phyloP scores from a whole-genome alignment of 2,113 vertebrate genomes.

The Seriola aureovittata region DNA sequence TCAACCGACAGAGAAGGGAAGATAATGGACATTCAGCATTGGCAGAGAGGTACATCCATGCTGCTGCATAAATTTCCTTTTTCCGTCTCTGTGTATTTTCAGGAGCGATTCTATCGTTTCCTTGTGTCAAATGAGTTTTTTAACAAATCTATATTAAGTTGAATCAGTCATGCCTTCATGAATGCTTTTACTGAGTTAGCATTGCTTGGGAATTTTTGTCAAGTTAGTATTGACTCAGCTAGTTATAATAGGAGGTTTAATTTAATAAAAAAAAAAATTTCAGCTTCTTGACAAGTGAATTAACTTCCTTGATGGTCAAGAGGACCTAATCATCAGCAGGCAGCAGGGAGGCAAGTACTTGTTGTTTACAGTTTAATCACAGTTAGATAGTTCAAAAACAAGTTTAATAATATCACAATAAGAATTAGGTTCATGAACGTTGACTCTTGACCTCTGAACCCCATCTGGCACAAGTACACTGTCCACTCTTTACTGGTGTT shows the following conservation, averaged over 20 bases:
- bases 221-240: neutral
- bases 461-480: neutral
- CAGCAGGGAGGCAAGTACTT: neutral
- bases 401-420: neutral
- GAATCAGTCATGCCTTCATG: neutral
- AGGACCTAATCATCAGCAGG: neutral
- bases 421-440: too few species aligned
- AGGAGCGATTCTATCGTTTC: neutral
- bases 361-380: neutral
- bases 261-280: neutral
- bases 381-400: neutral
- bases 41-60: constrained; percentile 17
- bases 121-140: neutral
- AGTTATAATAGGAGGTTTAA: neutral
- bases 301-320: too few species aligned
- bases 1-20: constrained; percentile 9
- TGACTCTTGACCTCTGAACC: neutral
- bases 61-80: constrained; percentile 27
- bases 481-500: neutral
- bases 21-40: constrained; percentile 34
- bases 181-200: too few species aligned
- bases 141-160: neutral
- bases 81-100: neutral
- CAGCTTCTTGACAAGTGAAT: neutral
- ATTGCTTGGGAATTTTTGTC: neutral